These are phyloP conservation scores for Ernsta delagoae DNA, from an alignment of 2,888 invertebrate species.

Conservation along the genomic window DNA sequence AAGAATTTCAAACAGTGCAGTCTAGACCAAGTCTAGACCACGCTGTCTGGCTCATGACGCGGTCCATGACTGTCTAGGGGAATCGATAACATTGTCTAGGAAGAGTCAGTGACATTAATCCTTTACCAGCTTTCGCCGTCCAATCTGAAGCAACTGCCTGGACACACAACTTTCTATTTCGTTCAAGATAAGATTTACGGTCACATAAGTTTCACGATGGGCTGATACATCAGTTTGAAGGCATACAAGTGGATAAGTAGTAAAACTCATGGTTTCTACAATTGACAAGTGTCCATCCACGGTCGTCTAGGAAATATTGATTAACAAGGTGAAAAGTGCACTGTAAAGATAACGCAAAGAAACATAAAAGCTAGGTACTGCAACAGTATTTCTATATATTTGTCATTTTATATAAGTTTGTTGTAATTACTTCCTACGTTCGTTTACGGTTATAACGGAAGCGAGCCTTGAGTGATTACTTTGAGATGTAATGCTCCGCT, in stretches of 20 bases:
- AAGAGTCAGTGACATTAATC: conserved; percentile 29
- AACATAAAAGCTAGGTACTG: too few relatives aligned
- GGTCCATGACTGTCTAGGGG: conserved; percentile 47
- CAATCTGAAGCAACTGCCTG: conserved; percentile 5
- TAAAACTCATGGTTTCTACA: conserved; percentile 6
- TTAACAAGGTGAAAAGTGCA: conserved; percentile 14
- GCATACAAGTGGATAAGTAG: not conserved
- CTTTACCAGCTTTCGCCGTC: conserved; percentile 24
- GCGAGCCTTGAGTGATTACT: conserved; percentile 40
- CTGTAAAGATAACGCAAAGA: too few relatives aligned
- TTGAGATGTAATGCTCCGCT: conserved; percentile 51
- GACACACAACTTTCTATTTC: conserved; percentile 26
- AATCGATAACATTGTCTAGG: conserved; percentile 45
- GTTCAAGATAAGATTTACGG: conserved; percentile 11
- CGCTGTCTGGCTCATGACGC: conserved; percentile 43
- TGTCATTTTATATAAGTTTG: conserved; percentile 43
- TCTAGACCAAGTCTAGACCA: conserved; percentile 79
- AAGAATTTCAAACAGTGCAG: conserved; percentile 43
- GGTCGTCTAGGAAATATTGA: conserved; percentile 2
- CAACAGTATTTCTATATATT: conserved; percentile 1
- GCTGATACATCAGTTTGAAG: not conserved
- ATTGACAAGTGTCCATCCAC: not conserved
- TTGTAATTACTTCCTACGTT: conserved; percentile 55
- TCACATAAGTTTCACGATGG: conserved; percentile 6
- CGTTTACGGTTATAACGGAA: conserved; percentile 69